Evolutionary conservation across 2,888 invertebrate genomes (phyloP).

Genomic region (Cryptus armator): DNA sequence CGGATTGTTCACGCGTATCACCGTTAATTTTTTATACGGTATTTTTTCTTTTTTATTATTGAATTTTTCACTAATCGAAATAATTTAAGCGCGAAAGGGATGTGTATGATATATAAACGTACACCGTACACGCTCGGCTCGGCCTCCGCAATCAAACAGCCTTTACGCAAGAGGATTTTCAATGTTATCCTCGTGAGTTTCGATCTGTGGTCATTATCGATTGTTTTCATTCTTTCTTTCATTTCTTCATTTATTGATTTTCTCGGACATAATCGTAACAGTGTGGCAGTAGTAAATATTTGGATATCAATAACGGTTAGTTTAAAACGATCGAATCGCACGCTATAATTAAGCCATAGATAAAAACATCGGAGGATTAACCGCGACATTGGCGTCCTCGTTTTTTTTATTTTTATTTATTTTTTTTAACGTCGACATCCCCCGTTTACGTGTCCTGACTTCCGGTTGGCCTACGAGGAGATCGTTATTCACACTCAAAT

Average conservation of each 20-base stretch:
- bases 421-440: conserved; percentile 49
- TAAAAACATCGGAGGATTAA: conserved; percentile 53
- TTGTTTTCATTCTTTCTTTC: conserved; percentile 28
- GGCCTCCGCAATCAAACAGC: not conserved
- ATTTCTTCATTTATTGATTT: conserved; percentile 61
- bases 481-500: conserved; percentile 33
- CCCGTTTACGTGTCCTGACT: conserved; percentile 45
- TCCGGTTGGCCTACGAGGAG: conserved; percentile 6
- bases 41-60: not conserved
- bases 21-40: not conserved
- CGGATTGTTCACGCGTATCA: not conserved
- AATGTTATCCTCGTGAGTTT: conserved; percentile 15
- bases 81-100: conserved; percentile 1
- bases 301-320: conserved; percentile 70
- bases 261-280: conserved; percentile 71
- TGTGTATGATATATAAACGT: not conserved
- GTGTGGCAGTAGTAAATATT: conserved; percentile 72
- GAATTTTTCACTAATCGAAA: not conserved
- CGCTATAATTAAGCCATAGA: conserved; percentile 59
- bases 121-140: conserved; percentile 1
- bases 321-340: conserved; percentile 56
- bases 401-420: not conserved
- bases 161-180: conserved; percentile 10
- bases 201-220: conserved; percentile 5
- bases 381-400: conserved; percentile 49